A percentile compares a stretch with the other conserved stretches of the same genome.
phyloP scores from a whole-genome alignment of 2,113 vertebrate genomes.

The Atherinomorus stipes region DNA sequence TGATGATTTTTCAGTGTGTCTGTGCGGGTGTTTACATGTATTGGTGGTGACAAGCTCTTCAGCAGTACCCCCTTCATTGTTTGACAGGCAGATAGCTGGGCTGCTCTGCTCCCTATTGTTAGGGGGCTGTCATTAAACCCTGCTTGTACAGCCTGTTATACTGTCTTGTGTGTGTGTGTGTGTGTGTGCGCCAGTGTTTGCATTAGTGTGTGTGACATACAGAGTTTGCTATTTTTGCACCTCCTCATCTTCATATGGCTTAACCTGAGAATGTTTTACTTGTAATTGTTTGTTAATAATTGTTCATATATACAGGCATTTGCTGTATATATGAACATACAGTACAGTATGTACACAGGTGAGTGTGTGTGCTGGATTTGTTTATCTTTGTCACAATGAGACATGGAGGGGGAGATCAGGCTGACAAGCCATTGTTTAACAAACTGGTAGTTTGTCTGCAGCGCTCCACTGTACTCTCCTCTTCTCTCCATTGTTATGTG shows the following conservation, averaged over 20 bases:
- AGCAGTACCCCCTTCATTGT: slow-evolving; percentile 76
- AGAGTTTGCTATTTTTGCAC: slow-evolving; percentile 54
- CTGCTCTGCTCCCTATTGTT: slow-evolving; percentile 80
- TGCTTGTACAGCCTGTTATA: slow-evolving; percentile 72
- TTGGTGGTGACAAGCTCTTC: slow-evolving; percentile 79
- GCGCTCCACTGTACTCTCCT: slow-evolving; percentile 62
- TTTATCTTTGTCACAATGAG: slow-evolving; percentile 47
- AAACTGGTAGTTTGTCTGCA: slow-evolving; percentile 62
- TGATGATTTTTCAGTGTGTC: slow-evolving; percentile 53
- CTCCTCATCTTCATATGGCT: slow-evolving; percentile 31
- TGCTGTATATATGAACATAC: slow-evolving; percentile 5
- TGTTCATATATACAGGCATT: background rate
- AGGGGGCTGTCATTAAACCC: slow-evolving; percentile 78
- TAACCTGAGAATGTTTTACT: slow-evolving; percentile 36
- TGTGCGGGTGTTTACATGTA: slow-evolving; percentile 75
- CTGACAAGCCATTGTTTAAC: slow-evolving; percentile 71
- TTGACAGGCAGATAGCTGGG: slow-evolving; percentile 81
- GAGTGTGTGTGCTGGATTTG: slow-evolving; percentile 49
- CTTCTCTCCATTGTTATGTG: slow-evolving; percentile 74
- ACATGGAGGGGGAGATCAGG: slow-evolving; percentile 57
- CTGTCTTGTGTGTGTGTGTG: slow-evolving; percentile 46
- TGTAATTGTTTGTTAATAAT: slow-evolving; percentile 45
- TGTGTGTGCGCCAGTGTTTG: slow-evolving; percentile 35
- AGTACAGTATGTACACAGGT: slow-evolving; percentile 15
- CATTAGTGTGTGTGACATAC: slow-evolving; percentile 5